Percentiles rank a stretch among this genome's conserved stretches.
phyloP scores from a whole-genome alignment of 2,888 invertebrate genomes.

The Epiblema foenella region DNA sequence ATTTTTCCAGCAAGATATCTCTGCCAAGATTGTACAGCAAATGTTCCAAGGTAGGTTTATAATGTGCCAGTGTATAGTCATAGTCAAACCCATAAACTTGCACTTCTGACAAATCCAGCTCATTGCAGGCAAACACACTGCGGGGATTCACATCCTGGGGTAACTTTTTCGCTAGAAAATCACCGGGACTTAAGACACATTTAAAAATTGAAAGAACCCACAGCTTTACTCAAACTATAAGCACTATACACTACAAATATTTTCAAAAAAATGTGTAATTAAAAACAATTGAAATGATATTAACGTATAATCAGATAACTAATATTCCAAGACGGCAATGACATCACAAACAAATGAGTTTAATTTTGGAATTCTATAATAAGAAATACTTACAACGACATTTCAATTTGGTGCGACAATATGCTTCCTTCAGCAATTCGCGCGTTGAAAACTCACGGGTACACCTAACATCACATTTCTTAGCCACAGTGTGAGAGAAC shows the following conservation, averaged over 20 bases:
- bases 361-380: conserved; percentile 43
- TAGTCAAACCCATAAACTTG: conserved; percentile 99
- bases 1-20: conserved; percentile 93
- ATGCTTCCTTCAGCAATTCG: conserved; percentile 85
- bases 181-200: neutral
- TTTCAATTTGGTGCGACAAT: conserved; percentile 87
- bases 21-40: conserved; percentile 96
- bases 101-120: conserved; percentile 95
- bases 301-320: neutral
- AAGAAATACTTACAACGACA: conserved; percentile 87
- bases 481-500: conserved; percentile 55
- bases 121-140: conserved; percentile 98
- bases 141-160: conserved; percentile 93
- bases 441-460: conserved; percentile 68
- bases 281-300: conserved; percentile 1
- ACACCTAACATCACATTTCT: conserved; percentile 49
- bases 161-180: conserved; percentile 91
- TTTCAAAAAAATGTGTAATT: neutral
- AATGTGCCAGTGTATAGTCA: conserved; percentile 98
- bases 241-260: too few relatives aligned
- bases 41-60: conserved; percentile 94
- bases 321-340: neutral
- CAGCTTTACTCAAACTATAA: neutral
- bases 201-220: neutral
- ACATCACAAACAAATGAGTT: conserved; percentile 19